A percentile compares a stretch with the other conserved stretches of the same genome.
phyloP scores from a whole-genome alignment of 2,113 vertebrate species.

The Empidonax traillii region DNA sequence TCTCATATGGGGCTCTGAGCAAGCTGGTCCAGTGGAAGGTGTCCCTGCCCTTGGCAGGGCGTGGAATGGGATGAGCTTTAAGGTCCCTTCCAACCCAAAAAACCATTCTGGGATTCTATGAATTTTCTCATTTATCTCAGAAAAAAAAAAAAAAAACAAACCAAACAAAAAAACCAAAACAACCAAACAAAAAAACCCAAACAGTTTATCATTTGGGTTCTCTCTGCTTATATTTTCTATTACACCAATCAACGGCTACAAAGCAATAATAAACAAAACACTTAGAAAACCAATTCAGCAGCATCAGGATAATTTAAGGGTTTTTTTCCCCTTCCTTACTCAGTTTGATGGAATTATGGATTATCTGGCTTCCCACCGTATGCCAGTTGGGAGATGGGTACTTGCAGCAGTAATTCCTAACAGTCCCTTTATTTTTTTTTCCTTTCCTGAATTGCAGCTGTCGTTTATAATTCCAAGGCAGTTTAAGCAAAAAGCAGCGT shows the following conservation, averaged over 20 bases:
- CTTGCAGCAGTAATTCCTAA: too few relatives aligned
- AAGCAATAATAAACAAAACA: neutral
- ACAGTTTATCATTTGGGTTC: neutral
- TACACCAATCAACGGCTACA: neutral
- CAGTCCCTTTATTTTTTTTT: neutral
- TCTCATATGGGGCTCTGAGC: neutral
- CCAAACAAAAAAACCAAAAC: too few relatives aligned
- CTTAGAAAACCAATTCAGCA: neutral
- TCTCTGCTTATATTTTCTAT: neutral
- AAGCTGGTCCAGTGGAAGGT: neutral
- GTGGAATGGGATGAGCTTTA: fast-evolving
- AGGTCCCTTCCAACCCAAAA: neutral
- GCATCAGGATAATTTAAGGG: neutral
- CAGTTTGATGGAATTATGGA: neutral
- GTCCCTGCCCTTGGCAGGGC: neutral
- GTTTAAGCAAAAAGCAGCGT: neutral
- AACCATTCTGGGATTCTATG: neutral
- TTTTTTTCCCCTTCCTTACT: neutral
- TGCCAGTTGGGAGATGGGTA: neutral
- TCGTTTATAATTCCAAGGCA: neutral
- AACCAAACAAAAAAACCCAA: too few relatives aligned
- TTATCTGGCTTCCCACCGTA: neutral
- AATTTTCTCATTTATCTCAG: neutral
- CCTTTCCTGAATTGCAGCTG: neutral
- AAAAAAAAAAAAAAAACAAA: too few relatives aligned